Conservation (phyloP, 1,140 invertebrate species). For the Belonocnema kinseyi region DNA sequence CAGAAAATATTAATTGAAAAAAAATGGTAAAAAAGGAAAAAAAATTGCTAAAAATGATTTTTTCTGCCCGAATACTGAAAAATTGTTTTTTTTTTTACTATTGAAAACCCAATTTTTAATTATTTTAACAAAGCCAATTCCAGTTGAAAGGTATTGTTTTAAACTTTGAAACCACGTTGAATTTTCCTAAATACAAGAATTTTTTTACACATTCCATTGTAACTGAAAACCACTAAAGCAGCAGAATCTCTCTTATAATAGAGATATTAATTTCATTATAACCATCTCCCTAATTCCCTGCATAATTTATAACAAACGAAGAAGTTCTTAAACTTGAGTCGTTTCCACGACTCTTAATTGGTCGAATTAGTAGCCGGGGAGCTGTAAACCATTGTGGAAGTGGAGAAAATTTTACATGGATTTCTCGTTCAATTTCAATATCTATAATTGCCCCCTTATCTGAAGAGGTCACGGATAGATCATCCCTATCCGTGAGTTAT, state of each 20-base stretch:
- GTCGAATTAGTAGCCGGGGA: constrained; percentile 47
- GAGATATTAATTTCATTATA: not conserved
- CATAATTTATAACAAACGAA: not conserved
- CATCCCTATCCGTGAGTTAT: constrained; percentile 45
- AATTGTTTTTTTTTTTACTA: too few relatives aligned
- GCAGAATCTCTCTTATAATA: not conserved
- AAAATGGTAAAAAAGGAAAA: too few relatives aligned
- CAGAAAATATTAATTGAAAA: too few relatives aligned
- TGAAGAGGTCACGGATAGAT: constrained; percentile 41
- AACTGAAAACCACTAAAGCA: too few relatives aligned
- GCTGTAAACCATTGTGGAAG: constrained; percentile 34
- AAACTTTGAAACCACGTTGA: too few relatives aligned
- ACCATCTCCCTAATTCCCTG: not conserved
- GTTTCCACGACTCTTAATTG: constrained; percentile 45
- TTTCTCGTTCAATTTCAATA: constrained; percentile 60
- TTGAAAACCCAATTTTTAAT: too few relatives aligned
- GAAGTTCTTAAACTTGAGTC: constrained; percentile 15
- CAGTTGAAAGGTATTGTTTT: too few relatives aligned
- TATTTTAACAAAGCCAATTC: too few relatives aligned
- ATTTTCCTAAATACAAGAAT: too few relatives aligned
- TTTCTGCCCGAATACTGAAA: too few relatives aligned
- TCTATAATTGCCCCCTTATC: constrained; percentile 60
- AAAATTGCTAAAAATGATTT: too few relatives aligned
- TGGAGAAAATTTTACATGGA: constrained; percentile 57
- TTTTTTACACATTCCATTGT: too few relatives aligned